phyloP scores from a whole-genome alignment of 2,113 vertebrate genomes.

The Bettongia penicillata region DNA sequence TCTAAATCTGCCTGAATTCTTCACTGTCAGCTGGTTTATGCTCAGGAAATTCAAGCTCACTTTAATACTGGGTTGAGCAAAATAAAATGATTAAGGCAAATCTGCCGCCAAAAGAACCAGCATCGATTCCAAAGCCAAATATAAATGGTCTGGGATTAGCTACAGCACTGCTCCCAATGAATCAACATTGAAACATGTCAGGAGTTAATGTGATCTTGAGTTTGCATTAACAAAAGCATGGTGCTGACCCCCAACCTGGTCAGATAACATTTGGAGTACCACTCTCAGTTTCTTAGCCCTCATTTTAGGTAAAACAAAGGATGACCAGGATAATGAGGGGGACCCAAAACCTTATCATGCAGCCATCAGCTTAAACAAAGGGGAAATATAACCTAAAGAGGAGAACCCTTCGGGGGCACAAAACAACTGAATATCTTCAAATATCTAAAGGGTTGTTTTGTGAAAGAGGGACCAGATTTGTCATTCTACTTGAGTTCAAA shows the following conservation, averaged over 20 bases:
- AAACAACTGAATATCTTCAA: background rate
- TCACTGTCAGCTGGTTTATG: background rate
- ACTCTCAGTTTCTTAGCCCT: background rate
- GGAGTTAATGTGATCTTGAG: background rate
- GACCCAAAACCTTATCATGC: background rate
- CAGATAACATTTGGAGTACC: background rate
- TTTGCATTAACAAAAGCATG: background rate
- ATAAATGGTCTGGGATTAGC: background rate
- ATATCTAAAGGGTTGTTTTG: background rate
- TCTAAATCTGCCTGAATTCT: background rate
- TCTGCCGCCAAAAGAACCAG: constrained; percentile 36
- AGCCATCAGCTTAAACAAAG: background rate
- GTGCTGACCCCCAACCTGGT: background rate
- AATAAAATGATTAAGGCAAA: background rate
- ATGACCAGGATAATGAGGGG: background rate
- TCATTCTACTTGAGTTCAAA: background rate
- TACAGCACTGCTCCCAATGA: background rate
- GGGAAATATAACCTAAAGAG: background rate
- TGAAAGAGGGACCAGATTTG: background rate
- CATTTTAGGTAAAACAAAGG: background rate
- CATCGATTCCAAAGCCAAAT: constrained; percentile 39
- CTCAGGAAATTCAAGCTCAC: background rate
- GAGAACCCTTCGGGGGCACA: background rate
- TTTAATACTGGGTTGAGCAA: constrained; percentile 10
- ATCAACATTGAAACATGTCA: background rate